Percentiles rank a stretch among this genome's conserved stretches.
Evolutionary conservation across 2,888 invertebrate genomes (phyloP).

Genomic region (Sarcophaga subvicina): DNA sequence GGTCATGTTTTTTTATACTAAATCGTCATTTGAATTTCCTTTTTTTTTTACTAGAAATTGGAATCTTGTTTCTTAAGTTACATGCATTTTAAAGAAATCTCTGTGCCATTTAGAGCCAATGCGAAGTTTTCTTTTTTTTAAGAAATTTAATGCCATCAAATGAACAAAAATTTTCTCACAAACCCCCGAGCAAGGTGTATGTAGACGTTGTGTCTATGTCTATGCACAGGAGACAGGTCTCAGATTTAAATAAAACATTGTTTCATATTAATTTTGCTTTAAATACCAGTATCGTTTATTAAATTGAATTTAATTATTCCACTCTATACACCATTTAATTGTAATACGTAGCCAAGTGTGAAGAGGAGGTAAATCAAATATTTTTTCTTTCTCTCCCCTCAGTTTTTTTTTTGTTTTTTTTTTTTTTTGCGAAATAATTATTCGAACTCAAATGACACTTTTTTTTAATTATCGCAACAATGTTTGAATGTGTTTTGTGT

Average conservation of each 20-base stretch:
- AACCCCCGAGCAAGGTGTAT: no score
- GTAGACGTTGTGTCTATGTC: no score
- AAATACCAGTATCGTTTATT: conserved; percentile 34
- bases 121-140: conserved; percentile 5
- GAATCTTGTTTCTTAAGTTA: conserved; percentile 15
- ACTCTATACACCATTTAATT: conserved; percentile 36
- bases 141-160: conserved; percentile 1
- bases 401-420: neutral
- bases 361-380: neutral
- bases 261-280: conserved; percentile 51
- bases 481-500: conserved; percentile 12
- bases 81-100: neutral
- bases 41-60: conserved; percentile 4
- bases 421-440: neutral
- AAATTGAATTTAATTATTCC: conserved; percentile 39
- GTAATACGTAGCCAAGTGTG: conserved; percentile 30
- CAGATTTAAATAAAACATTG: conserved; percentile 47
- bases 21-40: no score
- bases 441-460: conserved; percentile 52
- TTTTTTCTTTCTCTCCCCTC: neutral
- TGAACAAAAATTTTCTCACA: no score
- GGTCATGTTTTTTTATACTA: no score
- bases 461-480: neutral
- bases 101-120: conserved; percentile 8
- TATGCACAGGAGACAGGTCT: neutral